These are phyloP conservation scores for Vulpes lagopus DNA, from an alignment of 2,113 vertebrate genomes.

Conservation along the genomic window DNA sequence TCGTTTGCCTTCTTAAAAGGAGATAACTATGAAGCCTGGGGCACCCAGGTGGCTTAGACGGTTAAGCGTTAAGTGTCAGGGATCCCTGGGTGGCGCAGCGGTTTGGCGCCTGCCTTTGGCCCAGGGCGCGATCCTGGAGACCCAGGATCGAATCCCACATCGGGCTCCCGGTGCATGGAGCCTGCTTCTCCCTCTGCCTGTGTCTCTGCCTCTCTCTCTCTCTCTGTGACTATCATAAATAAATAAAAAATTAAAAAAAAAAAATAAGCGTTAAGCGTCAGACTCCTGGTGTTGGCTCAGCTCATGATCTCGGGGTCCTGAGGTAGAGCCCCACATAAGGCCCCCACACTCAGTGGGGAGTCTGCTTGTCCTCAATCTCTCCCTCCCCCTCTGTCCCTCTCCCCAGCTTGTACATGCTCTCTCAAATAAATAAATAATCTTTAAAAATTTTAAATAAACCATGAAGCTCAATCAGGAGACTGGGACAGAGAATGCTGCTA, in stretches of 20 bases:
- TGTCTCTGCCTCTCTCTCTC: too few relatives aligned
- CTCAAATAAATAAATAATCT: background rate
- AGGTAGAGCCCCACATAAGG: background rate
- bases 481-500: background rate
- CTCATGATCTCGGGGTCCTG: background rate
- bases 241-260: too few relatives aligned
- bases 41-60: background rate
- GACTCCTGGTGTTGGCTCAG: background rate
- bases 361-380: background rate
- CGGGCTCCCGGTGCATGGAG: too few relatives aligned
- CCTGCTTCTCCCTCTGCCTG: too few relatives aligned
- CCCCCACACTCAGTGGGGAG: background rate
- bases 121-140: too few relatives aligned
- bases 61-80: background rate
- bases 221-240: too few relatives aligned
- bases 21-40: background rate
- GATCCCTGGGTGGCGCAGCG: too few relatives aligned
- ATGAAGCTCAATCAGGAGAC: background rate
- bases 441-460: background rate
- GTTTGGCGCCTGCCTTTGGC: too few relatives aligned
- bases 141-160: too few relatives aligned
- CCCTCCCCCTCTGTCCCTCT: background rate
- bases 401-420: background rate
- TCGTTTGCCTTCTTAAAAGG: background rate
- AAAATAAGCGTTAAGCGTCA: background rate